Conservation (phyloP, 2,888 invertebrate genomes). For the Lamellibrachia satsuma region DNA sequence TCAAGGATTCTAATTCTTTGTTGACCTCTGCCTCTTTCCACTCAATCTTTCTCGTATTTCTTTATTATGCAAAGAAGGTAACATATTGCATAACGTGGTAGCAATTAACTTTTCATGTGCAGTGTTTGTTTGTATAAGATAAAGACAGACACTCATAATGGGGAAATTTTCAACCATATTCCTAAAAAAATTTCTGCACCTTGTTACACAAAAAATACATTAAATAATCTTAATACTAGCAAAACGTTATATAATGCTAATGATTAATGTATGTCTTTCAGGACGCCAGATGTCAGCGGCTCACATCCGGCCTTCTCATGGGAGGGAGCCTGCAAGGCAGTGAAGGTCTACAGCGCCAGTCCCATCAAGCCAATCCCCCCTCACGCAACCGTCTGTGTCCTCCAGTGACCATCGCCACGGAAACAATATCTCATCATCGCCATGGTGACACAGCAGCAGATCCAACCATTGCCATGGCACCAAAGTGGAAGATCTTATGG, state of each 20-base stretch:
- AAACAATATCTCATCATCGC: neutral
- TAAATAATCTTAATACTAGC: too few relatives aligned
- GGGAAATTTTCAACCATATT: too few relatives aligned
- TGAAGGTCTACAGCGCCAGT: neutral
- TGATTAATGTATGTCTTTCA: neutral
- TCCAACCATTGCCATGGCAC: neutral
- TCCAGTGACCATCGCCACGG: neutral
- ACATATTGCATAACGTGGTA: too few relatives aligned
- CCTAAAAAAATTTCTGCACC: too few relatives aligned
- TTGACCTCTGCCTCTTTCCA: too few relatives aligned
- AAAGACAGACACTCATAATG: too few relatives aligned
- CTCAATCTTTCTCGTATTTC: too few relatives aligned
- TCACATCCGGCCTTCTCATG: neutral
- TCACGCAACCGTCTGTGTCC: neutral
- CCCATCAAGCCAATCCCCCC: neutral
- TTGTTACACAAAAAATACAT: too few relatives aligned
- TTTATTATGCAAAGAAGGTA: too few relatives aligned
- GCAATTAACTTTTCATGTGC: too few relatives aligned
- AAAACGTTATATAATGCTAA: neutral
- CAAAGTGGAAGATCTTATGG: neutral
- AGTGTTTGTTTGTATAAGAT: too few relatives aligned
- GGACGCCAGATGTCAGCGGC: neutral
- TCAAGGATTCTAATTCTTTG: too few relatives aligned
- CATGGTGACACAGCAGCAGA: neutral
- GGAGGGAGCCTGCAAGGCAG: neutral